Evolutionary conservation across 2,797 vertebrate species (phyloP).

Genomic region (Sebastes cheni): DNA sequence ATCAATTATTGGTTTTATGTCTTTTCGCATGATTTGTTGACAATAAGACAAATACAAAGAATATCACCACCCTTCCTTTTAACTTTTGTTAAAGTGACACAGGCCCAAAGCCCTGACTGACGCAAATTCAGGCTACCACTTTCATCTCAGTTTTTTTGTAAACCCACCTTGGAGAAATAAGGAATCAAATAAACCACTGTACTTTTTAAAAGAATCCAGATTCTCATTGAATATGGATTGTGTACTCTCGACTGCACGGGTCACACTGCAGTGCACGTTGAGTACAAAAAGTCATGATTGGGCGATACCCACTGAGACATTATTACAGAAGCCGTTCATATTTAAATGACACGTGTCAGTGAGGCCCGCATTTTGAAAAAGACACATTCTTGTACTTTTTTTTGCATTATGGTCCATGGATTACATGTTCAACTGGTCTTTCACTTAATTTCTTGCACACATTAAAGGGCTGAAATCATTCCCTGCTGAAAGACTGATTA

Average conservation of each 20-base stretch:
- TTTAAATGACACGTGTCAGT: background rate
- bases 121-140: background rate
- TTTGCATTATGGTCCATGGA: background rate
- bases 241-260: background rate
- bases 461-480: slow-evolving; percentile 26
- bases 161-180: background rate
- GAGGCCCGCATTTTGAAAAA: background rate
- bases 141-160: background rate
- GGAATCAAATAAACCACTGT: background rate
- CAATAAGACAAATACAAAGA: background rate
- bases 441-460: background rate
- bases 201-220: background rate
- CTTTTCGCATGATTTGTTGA: background rate
- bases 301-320: background rate
- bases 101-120: background rate
- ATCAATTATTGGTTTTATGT: background rate
- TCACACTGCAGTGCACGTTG: background rate
- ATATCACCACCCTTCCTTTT: background rate
- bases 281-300: background rate
- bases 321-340: background rate
- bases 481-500: slow-evolving; percentile 11
- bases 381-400: background rate
- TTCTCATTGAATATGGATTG: background rate
- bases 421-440: background rate
- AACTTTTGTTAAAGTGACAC: background rate